These are phyloP conservation scores for Troides aeacus DNA, from an alignment of 2,888 invertebrate genomes.

Conservation along the genomic window DNA sequence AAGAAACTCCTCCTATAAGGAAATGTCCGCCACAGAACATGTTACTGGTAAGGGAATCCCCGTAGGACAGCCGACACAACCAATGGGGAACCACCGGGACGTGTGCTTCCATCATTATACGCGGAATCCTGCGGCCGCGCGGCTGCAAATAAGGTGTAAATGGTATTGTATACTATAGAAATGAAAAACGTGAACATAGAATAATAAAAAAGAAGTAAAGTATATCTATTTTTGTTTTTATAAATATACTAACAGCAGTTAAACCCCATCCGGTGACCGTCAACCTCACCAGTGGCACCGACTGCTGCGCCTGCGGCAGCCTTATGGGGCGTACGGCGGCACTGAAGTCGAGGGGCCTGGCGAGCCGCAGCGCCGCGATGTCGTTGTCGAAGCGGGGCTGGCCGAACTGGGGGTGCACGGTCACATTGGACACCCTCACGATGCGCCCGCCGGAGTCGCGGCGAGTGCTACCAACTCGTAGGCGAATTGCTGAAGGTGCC, in stretches of 20 bases:
- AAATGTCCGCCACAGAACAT: conserved; percentile 83
- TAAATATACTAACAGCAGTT: conserved; percentile 59
- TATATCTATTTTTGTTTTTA: too few relatives aligned
- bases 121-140: conserved; percentile 65
- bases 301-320: conserved; percentile 56
- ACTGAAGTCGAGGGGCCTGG: conserved; percentile 56
- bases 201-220: too few relatives aligned
- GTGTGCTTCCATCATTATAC: conserved; percentile 70
- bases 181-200: too few relatives aligned
- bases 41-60: conserved; percentile 71
- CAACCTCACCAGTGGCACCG: conserved; percentile 64
- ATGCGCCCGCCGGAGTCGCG: conserved; percentile 70
- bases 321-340: conserved; percentile 55
- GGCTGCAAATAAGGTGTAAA: conserved; percentile 43
- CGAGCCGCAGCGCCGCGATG: conserved; percentile 62
- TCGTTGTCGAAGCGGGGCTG: conserved; percentile 70
- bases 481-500: conserved; percentile 50
- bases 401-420: conserved; percentile 65
- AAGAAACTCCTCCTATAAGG: conserved; percentile 77
- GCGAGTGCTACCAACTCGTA: conserved; percentile 71
- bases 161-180: too few relatives aligned
- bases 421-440: conserved; percentile 60
- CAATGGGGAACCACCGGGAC: conserved; percentile 73
- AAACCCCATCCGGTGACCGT: conserved; percentile 76
- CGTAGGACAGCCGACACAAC: conserved; percentile 69